phyloP scores from a whole-genome alignment of 1,140 invertebrate species.

The Ceratina calcarata region DNA sequence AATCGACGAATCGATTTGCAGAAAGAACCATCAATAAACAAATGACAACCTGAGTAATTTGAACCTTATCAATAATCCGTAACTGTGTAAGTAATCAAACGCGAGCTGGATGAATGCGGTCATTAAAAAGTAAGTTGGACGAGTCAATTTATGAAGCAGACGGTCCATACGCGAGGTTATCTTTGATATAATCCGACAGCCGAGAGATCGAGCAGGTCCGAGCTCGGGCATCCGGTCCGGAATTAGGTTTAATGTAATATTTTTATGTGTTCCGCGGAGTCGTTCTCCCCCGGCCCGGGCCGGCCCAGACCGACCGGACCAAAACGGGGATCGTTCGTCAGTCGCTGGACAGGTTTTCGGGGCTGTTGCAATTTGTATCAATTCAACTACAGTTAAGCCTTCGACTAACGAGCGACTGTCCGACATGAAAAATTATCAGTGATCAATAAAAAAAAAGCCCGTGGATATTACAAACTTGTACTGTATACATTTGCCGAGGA shows the following conservation, averaged over 20 bases:
- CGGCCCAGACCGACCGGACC: no score
- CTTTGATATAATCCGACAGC: constrained; percentile 14
- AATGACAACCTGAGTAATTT: no score
- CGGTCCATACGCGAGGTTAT: neutral
- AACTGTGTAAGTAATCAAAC: no score
- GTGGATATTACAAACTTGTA: constrained; percentile 25
- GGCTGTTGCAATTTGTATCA: constrained; percentile 47
- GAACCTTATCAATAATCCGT: no score
- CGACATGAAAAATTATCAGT: constrained; percentile 46
- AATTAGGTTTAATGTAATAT: constrained; percentile 5
- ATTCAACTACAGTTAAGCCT: constrained; percentile 47
- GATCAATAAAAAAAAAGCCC: constrained; percentile 43
- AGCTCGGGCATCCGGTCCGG: neutral
- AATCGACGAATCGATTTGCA: no score
- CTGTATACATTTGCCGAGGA: constrained; percentile 38
- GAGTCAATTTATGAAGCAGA: neutral
- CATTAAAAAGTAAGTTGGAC: neutral
- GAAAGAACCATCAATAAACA: no score
- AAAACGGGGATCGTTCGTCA: constrained; percentile 34
- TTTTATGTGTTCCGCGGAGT: constrained; percentile 29
- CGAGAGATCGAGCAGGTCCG: neutral
- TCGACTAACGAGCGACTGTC: constrained; percentile 45
- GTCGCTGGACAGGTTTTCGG: constrained; percentile 39
- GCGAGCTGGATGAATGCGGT: neutral
- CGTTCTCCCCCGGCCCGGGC: constrained; percentile 8